Evolutionary conservation across 2,797 vertebrate genomes (phyloP).

Genomic region (Natrix natrix): DNA sequence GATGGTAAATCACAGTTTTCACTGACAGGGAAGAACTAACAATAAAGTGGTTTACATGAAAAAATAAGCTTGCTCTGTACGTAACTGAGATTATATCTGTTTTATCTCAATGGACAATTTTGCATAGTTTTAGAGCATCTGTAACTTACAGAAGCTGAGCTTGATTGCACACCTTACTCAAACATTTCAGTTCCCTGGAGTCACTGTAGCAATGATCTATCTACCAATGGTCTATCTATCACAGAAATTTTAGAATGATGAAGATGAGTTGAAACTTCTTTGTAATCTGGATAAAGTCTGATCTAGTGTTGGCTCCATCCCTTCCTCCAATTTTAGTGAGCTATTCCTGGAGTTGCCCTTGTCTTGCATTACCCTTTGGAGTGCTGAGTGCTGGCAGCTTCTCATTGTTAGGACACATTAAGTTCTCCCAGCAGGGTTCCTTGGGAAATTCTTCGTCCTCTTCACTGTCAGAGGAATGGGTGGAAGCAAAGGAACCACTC

Average conservation of each 20-base stretch:
- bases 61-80: not conserved
- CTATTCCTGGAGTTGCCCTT: not conserved
- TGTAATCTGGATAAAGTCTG: not conserved
- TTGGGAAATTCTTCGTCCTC: conserved; percentile 81
- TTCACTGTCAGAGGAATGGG: conserved; percentile 92
- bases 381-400: conserved; percentile 69
- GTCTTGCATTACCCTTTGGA: conserved; percentile 70
- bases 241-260: not conserved
- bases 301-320: not conserved
- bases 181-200: not conserved
- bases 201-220: not conserved
- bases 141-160: not conserved
- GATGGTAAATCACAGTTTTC: not conserved
- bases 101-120: not conserved
- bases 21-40: not conserved
- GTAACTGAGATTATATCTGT: not conserved
- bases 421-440: conserved; percentile 84
- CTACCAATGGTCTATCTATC: not conserved
- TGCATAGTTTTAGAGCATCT: not conserved
- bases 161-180: not conserved
- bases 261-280: not conserved
- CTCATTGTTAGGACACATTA: conserved; percentile 75
- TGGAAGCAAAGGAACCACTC: conserved; percentile 90
- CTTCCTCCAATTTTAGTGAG: not conserved
- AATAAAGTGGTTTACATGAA: not conserved